Percentiles rank a stretch among this genome's conserved stretches.
phyloP scores from a whole-genome alignment of 2,888 invertebrate species.

The Heliothis peltigera region DNA sequence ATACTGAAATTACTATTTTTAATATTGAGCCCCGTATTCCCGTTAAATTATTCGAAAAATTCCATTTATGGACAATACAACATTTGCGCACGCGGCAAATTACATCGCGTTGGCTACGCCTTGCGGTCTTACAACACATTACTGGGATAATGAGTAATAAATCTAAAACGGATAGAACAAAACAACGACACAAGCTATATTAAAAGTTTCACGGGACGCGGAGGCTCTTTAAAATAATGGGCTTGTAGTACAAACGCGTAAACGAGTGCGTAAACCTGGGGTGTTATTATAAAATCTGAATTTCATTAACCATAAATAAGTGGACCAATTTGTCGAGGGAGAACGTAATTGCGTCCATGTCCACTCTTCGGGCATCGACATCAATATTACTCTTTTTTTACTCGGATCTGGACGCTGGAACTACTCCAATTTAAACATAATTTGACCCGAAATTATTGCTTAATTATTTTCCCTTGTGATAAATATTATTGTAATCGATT shows the following conservation, averaged over 20 bases:
- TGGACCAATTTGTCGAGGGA: constrained; percentile 75
- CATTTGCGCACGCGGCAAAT: constrained; percentile 49
- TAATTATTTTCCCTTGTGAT: constrained; percentile 56
- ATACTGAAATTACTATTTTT: neutral
- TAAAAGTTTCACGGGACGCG: constrained; percentile 65
- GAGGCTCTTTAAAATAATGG: constrained; percentile 71
- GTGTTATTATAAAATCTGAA: constrained; percentile 80
- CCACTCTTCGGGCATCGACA: constrained; percentile 63
- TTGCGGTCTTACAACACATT: constrained; percentile 57
- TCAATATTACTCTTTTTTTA: constrained; percentile 56
- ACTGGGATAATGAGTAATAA: constrained; percentile 65
- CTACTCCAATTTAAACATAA: constrained; percentile 63
- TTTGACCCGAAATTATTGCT: constrained; percentile 52
- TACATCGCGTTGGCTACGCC: constrained; percentile 45
- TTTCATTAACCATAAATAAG: constrained; percentile 81
- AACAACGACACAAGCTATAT: constrained; percentile 52
- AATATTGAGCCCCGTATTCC: constrained; percentile 4
- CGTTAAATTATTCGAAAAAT: constrained; percentile 31
- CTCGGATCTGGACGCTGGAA: constrained; percentile 39
- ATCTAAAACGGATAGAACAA: constrained; percentile 58
- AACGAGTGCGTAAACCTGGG: constrained; percentile 72
- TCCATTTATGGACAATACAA: constrained; percentile 50
- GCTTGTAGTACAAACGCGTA: constrained; percentile 74
- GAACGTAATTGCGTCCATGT: constrained; percentile 74
- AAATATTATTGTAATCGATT: constrained; percentile 53